Evolutionary conservation across 2,888 invertebrate species (phyloP), one percentile per base, ranked within the genome.

Genomic region (Pinctada fucata): DNA sequence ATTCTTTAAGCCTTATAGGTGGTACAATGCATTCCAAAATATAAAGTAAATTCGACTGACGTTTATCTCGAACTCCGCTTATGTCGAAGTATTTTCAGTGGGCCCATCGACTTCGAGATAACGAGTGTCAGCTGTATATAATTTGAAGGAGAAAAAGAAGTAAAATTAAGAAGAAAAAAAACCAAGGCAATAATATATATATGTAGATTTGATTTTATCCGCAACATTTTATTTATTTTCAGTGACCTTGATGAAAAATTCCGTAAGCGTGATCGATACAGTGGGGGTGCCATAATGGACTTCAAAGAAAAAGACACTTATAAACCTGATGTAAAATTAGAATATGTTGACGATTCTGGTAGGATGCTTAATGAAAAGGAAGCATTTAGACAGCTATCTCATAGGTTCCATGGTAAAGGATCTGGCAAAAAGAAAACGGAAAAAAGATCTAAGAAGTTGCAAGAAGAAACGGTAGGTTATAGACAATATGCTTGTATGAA

Each of bases 401-500:
- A 99, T 93, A 98, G 99, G 93, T 99, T 99, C 94, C 99, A 99
- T 93, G 99, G 99, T 75, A 99, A 99, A 94, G 98, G 98, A 2
- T 98, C 99, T 45, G 99, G 99, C 76, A 99, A 99, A 93, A 99
- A 98, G 94, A 99, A 99, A 94, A 94, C 95, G 88, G 99, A 99
- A 93, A 99, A 99, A 92, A 94, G 99, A 84, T 95, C 97, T 93
- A 97, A 98, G 93, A 98, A 99, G 93, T 94, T 95, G 83, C 96
- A 97, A 89, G 98, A 99, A 92, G 97, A 98, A 93, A 96, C 96
- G 93, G 96, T 96, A 79, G 70, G 83, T 73, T 10, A 50, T 16
- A 69, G 31, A 31, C 31, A 31, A 13, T 31, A 66, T 10, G 66
- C 45, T 10, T 10, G 45, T 13, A 66, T 2, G 8, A 31, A 31